A percentile compares a stretch with the other conserved stretches of the same genome.
phyloP scores from a whole-genome alignment of 2,888 invertebrate species.

The Pegoplata infirma region DNA sequence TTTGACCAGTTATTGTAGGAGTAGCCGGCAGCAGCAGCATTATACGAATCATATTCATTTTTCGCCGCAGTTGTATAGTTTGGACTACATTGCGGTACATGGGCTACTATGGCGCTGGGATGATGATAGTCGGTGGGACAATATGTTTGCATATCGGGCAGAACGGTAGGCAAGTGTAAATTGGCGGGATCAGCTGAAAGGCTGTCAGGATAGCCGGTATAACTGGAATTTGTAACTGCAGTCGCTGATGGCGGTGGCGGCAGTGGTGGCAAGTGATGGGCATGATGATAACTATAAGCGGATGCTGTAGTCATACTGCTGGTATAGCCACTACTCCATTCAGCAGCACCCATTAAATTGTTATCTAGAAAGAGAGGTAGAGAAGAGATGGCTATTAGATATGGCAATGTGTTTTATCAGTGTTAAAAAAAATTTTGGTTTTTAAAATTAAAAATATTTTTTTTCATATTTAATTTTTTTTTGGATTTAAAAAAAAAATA shows the following conservation, averaged over 20 bases:
- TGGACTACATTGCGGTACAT: conserved; percentile 69
- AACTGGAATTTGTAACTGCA: conserved; percentile 63
- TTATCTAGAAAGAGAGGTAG: conserved; percentile 78
- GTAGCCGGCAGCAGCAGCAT: conserved; percentile 71
- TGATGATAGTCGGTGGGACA: conserved; percentile 78
- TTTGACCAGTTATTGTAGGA: conserved; percentile 79
- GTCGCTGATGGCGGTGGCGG: conserved; percentile 76
- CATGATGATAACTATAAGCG: conserved; percentile 72
- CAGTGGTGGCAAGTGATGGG: conserved; percentile 75
- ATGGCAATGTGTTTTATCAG: no score
- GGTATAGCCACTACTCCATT: conserved; percentile 81
- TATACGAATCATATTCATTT: conserved; percentile 74
- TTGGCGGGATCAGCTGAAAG: conserved; percentile 76
- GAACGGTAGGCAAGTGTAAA: conserved; percentile 81
- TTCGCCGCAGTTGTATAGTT: conserved; percentile 71
- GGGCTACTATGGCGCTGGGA: conserved; percentile 69
- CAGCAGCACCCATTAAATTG: conserved; percentile 82
- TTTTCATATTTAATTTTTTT: no score
- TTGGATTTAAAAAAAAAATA: no score
- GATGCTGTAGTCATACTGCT: conserved; percentile 70
- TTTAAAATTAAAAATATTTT: no score
- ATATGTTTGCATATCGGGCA: conserved; percentile 81
- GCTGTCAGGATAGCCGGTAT: conserved; percentile 68
- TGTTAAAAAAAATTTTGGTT: no score
- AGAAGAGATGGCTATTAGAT: no score